phyloP scores from a whole-genome alignment of 2,113 vertebrate genomes.

The Muscicapa adusta region DNA sequence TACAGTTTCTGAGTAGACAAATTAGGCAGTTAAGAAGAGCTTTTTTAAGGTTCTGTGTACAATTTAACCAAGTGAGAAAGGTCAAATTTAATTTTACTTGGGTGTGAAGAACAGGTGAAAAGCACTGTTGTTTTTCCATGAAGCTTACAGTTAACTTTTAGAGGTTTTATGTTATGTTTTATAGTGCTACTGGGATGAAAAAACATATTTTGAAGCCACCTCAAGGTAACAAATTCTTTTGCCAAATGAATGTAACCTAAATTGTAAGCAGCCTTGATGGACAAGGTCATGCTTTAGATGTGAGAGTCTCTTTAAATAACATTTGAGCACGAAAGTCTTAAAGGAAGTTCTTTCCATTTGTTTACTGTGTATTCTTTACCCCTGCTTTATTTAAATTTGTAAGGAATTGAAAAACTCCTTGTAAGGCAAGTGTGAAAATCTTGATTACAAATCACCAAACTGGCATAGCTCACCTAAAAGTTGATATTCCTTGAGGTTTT shows the following conservation, averaged over 20 bases:
- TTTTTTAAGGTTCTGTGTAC: not conserved
- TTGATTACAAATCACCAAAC: not conserved
- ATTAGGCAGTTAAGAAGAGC: not conserved
- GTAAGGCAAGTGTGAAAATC: not conserved
- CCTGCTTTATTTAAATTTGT: not conserved
- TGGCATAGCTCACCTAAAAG: not conserved
- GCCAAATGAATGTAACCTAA: not conserved
- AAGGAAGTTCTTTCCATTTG: not conserved
- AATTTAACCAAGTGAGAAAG: not conserved
- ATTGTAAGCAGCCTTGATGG: not conserved
- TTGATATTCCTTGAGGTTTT: not conserved
- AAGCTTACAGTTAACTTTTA: not conserved
- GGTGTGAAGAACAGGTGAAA: not conserved
- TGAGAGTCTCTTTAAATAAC: not conserved
- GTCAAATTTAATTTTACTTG: not conserved
- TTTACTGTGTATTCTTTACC: not conserved
- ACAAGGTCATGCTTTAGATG: not conserved
- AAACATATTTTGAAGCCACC: not conserved
- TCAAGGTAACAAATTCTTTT: not conserved
- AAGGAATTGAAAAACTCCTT: not conserved
- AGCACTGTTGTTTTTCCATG: not conserved
- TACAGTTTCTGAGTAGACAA: not conserved
- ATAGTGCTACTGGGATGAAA: not conserved
- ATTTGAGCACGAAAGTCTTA: not conserved
- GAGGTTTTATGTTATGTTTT: not conserved